Evolutionary conservation across 2,888 invertebrate genomes (phyloP).

Genomic region (Philereme transversata): DNA sequence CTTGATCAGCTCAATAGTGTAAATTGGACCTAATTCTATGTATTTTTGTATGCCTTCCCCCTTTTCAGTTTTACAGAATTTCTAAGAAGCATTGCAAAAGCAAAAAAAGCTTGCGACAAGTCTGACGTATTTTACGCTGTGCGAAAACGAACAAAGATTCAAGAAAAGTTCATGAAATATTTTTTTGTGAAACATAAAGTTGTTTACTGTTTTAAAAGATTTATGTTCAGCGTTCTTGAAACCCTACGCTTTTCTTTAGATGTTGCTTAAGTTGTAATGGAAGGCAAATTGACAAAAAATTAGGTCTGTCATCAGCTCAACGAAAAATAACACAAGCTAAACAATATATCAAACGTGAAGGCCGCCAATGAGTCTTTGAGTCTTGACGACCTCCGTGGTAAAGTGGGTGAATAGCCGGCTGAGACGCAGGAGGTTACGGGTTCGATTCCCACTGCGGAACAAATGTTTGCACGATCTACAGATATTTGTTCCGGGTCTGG

Average conservation of each 20-base stretch:
- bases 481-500: too few species aligned
- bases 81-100: conserved; percentile 20
- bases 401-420: too few species aligned
- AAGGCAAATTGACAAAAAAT: conserved; percentile 1
- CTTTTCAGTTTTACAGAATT: not conserved
- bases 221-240: not conserved
- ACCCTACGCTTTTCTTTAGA: not conserved
- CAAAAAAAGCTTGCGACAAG: conserved; percentile 13
- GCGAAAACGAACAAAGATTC: not conserved
- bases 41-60: not conserved
- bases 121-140: not conserved
- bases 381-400: too few species aligned
- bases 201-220: too few species aligned
- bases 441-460: too few species aligned
- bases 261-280: not conserved
- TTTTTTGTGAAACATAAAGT: not conserved
- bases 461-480: too few species aligned
- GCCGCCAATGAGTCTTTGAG: too few species aligned
- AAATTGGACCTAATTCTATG: not conserved
- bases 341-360: too few species aligned
- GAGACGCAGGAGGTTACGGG: too few species aligned
- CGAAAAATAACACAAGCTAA: too few species aligned
- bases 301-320: conserved; percentile 24
- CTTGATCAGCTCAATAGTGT: not conserved
- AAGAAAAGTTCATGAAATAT: not conserved